Base-by-base conservation (phyloP, 1,140 invertebrate species). In the Drosophila mauritiana region DNA sequence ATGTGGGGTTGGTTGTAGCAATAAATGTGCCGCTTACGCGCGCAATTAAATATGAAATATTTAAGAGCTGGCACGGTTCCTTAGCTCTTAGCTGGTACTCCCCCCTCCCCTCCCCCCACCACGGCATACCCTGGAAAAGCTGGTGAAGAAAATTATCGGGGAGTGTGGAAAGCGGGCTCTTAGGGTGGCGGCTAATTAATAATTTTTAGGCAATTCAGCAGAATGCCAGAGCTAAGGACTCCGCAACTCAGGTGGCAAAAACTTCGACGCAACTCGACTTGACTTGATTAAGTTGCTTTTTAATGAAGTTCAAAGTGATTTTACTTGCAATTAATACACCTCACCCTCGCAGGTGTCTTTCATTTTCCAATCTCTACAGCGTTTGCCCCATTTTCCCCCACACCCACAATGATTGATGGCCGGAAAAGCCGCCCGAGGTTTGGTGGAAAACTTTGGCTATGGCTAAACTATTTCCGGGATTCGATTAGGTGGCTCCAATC, bases 231-330 rank as follows among this genome's bases (percentile, higher is more conserved):
- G 42, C 15, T 15, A 13, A 10, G 40, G 15, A 22, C 25, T 36
- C n/a, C 12, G 22, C 25, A 27, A 13, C 55, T 51, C 52, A 39
- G 61, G 73, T 67, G 48, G 73, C 58, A 88, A 86, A 51, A 63
- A 86, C 55, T 88, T 88, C 36, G 49, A 11, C 36, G 45, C 67
- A 55, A 69, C 63, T 67, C 63, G 68, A 70, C 65, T 83, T 67
- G 75, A 89, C 59, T 89, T 88, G 83, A 88, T 88, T 88, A 88
- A 84, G 80, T 84, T 84, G 80, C 72, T 76, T 89, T 88, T 88
- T 89, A 88, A 88, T 88, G 83, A 89, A 88, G 80, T 88, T 88
- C 84, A 88, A 88, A 88, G 83, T 89, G 83, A 88, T 89, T 88
- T 89, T 63, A 73, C 65, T 79, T 56, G 82, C 82, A 86, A 86